Conservation (phyloP, 2,888 invertebrate species). For the Apoda limacodes region DNA sequence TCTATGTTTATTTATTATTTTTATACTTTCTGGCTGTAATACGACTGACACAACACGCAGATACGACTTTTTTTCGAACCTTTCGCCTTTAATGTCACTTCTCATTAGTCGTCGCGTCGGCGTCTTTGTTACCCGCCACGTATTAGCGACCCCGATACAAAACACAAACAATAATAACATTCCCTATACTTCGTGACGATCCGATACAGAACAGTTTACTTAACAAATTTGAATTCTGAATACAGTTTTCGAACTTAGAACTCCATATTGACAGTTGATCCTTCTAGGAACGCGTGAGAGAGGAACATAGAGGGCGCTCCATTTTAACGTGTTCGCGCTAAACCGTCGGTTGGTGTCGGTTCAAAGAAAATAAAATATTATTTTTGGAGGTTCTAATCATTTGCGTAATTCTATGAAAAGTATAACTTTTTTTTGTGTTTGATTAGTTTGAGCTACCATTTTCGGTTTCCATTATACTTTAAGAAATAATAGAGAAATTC, state of each 20-base stretch:
- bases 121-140: slow-evolving; percentile 30
- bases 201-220: slow-evolving; percentile 32
- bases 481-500: too few species aligned
- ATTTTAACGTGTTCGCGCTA: slow-evolving; percentile 46
- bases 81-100: too few species aligned
- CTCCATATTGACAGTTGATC: slow-evolving; percentile 44
- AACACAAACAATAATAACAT: slow-evolving; percentile 25
- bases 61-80: too few species aligned
- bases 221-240: slow-evolving; percentile 32
- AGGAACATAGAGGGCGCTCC: slow-evolving; percentile 23
- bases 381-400: slow-evolving; percentile 36
- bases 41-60: too few species aligned
- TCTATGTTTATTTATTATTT: too few species aligned
- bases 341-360: slow-evolving; percentile 26
- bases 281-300: slow-evolving; percentile 43
- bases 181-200: slow-evolving; percentile 37
- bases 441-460: too few species aligned
- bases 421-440: too few species aligned
- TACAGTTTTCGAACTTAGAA: slow-evolving; percentile 22
- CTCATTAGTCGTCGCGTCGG: too few species aligned
- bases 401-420: slow-evolving; percentile 52
- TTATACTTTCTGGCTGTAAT: too few species aligned
- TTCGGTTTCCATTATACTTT: too few species aligned
- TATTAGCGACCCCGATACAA: slow-evolving; percentile 39
- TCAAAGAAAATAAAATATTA: slow-evolving; percentile 40